Evolutionary conservation across 1,140 invertebrate genomes (phyloP).

Genomic region (Drosophila mojavensis): DNA sequence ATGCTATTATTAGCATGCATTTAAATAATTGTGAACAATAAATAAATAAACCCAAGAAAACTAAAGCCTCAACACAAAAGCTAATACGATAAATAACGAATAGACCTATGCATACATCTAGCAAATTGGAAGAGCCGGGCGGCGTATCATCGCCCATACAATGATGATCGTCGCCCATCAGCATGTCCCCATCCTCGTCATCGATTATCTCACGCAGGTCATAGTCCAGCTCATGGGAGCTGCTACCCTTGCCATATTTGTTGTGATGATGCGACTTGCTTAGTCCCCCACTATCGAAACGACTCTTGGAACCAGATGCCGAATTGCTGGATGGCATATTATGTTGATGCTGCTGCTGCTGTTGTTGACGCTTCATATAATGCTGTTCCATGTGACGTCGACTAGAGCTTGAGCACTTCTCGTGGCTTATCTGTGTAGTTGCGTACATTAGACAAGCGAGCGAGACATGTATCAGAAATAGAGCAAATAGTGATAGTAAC

Average conservation of each 20-base stretch:
- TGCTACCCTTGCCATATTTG: slow-evolving; percentile 67
- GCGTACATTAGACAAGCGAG: slow-evolving; percentile 29
- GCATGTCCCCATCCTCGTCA: slow-evolving; percentile 63
- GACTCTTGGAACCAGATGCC: slow-evolving; percentile 37
- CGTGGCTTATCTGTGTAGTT: slow-evolving; percentile 64
- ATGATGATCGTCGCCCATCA: slow-evolving; percentile 69
- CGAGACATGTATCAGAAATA: slow-evolving; percentile 56
- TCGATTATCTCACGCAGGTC: slow-evolving; percentile 68
- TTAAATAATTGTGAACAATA: background rate
- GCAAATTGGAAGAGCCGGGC: slow-evolving; percentile 63
- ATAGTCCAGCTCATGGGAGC: slow-evolving; percentile 68
- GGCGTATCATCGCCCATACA: slow-evolving; percentile 73
- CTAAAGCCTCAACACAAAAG: slow-evolving; percentile 10
- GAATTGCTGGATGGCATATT: slow-evolving; percentile 13
- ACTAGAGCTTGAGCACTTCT: slow-evolving; percentile 67
- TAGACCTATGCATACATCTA: slow-evolving; percentile 58
- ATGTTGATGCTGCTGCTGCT: slow-evolving; percentile 36
- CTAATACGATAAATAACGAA: slow-evolving; percentile 5
- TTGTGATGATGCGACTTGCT: slow-evolving; percentile 75
- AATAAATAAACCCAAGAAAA: slow-evolving; percentile 22
- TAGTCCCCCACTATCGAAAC: slow-evolving; percentile 26
- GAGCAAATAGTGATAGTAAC: slow-evolving; percentile 20
- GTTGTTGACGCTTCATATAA: slow-evolving; percentile 84
- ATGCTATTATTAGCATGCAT: background rate
- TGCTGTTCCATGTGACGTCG: slow-evolving; percentile 80